Percentiles rank a stretch among this genome's conserved stretches.
phyloP scores from a whole-genome alignment of 2,888 invertebrate species.

The Pharmacophagus antenor region DNA sequence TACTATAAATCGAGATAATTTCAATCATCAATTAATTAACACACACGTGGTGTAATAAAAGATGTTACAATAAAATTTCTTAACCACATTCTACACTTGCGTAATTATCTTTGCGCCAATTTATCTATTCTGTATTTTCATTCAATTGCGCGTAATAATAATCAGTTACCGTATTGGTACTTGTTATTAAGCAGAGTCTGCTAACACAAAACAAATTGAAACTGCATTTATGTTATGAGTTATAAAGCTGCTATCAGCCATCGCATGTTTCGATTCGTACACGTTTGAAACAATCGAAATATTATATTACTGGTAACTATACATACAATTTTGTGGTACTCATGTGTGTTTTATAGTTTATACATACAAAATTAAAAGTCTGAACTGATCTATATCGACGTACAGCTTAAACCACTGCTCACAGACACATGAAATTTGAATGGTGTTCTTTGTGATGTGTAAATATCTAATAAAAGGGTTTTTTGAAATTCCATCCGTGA shows the following conservation, averaged over 20 bases:
- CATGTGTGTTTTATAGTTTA: too few relatives aligned
- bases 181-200: not conserved
- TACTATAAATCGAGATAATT: too few relatives aligned
- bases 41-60: not conserved
- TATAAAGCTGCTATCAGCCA: not conserved
- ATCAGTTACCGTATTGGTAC: not conserved
- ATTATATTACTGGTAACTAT: too few relatives aligned
- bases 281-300: not conserved
- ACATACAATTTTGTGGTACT: too few relatives aligned
- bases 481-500: too few relatives aligned
- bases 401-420: too few relatives aligned
- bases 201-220: not conserved
- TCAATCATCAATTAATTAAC: too few relatives aligned
- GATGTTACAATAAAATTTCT: not conserved
- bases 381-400: too few relatives aligned
- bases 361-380: too few relatives aligned
- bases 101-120: not conserved
- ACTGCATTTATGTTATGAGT: not conserved
- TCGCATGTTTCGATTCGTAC: not conserved
- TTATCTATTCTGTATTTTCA: not conserved
- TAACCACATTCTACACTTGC: not conserved
- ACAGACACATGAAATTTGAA: too few relatives aligned
- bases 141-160: not conserved
- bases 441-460: too few relatives aligned
- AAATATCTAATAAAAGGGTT: too few relatives aligned